Conservation (phyloP, 2,888 invertebrate genomes). For the Sphaerolaimus hirsutus region DNA sequence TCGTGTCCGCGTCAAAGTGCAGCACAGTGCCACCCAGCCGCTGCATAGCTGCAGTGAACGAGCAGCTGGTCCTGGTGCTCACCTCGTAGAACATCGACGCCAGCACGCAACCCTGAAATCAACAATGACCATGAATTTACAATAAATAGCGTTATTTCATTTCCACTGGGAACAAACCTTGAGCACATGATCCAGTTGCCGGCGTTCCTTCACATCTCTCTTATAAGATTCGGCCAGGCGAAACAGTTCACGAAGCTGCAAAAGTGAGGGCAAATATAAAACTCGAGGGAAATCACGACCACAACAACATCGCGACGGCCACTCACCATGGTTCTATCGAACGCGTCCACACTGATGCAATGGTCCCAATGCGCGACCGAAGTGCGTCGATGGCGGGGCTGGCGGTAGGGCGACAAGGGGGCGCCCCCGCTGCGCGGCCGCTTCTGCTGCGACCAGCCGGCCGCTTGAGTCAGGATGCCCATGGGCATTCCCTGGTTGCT, state of each 20-base stretch:
- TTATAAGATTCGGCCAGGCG: conserved; percentile 70
- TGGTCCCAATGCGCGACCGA: conserved; percentile 43
- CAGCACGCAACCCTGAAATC: conserved; percentile 58
- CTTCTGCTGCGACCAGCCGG: too few relatives aligned
- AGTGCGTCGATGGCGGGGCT: neutral
- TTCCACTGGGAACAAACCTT: neutral
- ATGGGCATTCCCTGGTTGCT: too few relatives aligned
- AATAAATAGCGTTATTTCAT: neutral
- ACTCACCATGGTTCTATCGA: conserved; percentile 43
- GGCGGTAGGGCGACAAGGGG: neutral
- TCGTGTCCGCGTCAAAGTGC: conserved; percentile 45
- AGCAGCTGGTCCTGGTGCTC: conserved; percentile 80
- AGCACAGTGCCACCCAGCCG: conserved; percentile 76
- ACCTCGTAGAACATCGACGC: conserved; percentile 89
- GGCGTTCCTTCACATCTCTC: conserved; percentile 53
- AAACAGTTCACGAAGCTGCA: conserved; percentile 64
- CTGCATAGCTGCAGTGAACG: conserved; percentile 88
- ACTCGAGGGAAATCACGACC: conserved; percentile 3
- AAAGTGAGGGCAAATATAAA: neutral
- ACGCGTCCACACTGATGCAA: conserved; percentile 57
- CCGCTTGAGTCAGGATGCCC: too few relatives aligned
- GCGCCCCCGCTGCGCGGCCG: neutral
- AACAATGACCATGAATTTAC: neutral
- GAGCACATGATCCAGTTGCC: conserved; percentile 50
- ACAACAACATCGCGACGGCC: conserved; percentile 15